Conservation (phyloP, 2,113 vertebrate genomes). For the Zootoca vivipara region DNA sequence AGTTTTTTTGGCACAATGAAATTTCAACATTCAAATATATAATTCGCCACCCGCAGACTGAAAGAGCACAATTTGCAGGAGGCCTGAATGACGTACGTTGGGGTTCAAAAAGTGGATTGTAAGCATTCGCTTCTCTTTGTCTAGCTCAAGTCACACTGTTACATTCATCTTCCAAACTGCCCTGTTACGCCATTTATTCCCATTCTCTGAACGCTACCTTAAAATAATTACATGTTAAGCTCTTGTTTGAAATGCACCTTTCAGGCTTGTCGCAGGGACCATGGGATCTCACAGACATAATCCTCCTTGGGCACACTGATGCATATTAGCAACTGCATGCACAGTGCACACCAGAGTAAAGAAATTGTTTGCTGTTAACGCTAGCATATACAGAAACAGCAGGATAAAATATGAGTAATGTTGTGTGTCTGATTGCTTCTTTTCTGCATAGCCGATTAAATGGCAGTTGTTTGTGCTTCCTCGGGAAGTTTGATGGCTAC, state of each 20-base stretch:
- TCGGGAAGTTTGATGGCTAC: conserved; percentile 57
- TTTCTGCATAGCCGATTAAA: conserved; percentile 59
- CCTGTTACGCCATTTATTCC: background rate
- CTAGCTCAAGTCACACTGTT: background rate
- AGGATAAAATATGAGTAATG: conserved; percentile 17
- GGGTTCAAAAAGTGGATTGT: background rate
- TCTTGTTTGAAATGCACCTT: background rate
- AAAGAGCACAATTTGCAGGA: background rate
- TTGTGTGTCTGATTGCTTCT: conserved; percentile 21
- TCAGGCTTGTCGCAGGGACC: background rate
- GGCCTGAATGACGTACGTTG: background rate
- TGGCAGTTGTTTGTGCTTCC: conserved; percentile 54
- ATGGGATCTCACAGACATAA: background rate
- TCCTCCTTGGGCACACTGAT: background rate
- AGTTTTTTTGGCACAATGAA: background rate
- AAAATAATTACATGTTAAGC: background rate
- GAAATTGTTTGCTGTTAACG: conserved; percentile 11
- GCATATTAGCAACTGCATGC: background rate
- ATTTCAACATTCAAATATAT: background rate
- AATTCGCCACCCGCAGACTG: background rate
- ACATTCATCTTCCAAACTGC: background rate
- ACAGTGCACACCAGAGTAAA: background rate
- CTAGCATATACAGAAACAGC: background rate
- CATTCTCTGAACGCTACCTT: background rate
- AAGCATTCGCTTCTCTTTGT: conserved; percentile 6